phyloP scores from a whole-genome alignment of 2,113 vertebrate genomes.

The Vicugna pacos region DNA sequence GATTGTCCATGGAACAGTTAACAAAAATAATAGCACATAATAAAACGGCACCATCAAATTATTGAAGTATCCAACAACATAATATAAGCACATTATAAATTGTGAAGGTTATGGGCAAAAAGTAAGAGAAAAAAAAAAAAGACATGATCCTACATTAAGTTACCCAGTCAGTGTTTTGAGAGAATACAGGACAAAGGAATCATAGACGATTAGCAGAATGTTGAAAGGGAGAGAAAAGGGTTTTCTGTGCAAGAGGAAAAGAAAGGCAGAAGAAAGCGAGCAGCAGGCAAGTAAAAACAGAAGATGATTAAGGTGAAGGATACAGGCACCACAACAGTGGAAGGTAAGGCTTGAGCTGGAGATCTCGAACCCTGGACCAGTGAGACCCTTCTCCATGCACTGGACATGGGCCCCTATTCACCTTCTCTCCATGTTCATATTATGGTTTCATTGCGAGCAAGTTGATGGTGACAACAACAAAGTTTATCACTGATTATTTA shows the following conservation, averaged over 20 bases:
- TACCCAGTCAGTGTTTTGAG: neutral
- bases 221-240: neutral
- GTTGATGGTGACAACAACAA: neutral
- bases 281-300: neutral
- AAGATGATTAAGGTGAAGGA: neutral
- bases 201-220: neutral
- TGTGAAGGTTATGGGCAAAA: neutral
- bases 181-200: neutral
- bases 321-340: no score
- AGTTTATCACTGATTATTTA: neutral
- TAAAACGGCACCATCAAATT: neutral
- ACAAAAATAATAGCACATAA: neutral
- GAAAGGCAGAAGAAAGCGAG: neutral
- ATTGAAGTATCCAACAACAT: neutral
- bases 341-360: neutral
- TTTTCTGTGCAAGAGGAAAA: neutral
- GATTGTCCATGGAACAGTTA: neutral
- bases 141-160: neutral
- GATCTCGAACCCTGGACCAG: neutral
- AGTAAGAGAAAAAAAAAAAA: neutral
- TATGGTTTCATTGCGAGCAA: neutral
- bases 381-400: neutral
- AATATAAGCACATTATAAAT: neutral
- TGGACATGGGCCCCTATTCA: fast-evolving
- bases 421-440: neutral